Conservation (phyloP, 2,888 invertebrate species). For the Diogma glabrata region DNA sequence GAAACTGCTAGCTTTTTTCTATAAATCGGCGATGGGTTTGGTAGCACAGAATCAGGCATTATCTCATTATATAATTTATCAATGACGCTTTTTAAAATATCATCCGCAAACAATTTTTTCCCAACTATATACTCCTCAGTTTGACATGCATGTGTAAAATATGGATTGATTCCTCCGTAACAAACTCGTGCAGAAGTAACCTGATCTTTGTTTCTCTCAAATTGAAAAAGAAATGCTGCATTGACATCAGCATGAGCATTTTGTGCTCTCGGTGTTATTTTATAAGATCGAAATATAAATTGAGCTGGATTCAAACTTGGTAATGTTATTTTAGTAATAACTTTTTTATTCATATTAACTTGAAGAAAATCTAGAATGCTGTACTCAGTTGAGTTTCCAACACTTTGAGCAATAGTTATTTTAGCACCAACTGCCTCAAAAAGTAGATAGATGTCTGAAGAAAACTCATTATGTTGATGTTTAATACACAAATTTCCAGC, state of each 20-base stretch:
- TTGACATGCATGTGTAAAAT: conserved; percentile 39
- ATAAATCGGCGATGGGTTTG: conserved; percentile 55
- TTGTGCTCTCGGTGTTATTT: conserved; percentile 63
- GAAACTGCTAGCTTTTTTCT: conserved; percentile 58
- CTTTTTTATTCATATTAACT: conserved; percentile 35
- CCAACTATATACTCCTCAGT: conserved; percentile 42
- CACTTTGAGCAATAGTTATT: conserved; percentile 24
- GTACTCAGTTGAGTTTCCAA: conserved; percentile 28
- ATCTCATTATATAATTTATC: conserved; percentile 43
- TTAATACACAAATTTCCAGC: conserved; percentile 56
- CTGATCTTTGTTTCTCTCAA: conserved; percentile 35
- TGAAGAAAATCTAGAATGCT: conserved; percentile 31
- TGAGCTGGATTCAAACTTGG: conserved; percentile 25
- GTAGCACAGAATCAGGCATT: conserved; percentile 42
- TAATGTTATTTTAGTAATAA: conserved; percentile 28
- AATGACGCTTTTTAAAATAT: conserved; percentile 37
- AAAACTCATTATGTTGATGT: conserved; percentile 37
- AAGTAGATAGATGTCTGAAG: conserved; percentile 46
- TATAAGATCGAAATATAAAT: conserved; percentile 37
- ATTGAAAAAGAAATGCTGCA: conserved; percentile 53
- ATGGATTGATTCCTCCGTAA: conserved; percentile 44
- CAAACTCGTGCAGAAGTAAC: conserved; percentile 42
- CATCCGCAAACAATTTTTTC: conserved; percentile 35
- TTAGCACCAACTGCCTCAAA: conserved; percentile 55
- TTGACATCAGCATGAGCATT: conserved; percentile 66